Percentiles rank a stretch among this genome's conserved stretches.
Evolutionary conservation across 2,797 vertebrate genomes (phyloP).

Genomic region (Parotocinclus haroldoi): DNA sequence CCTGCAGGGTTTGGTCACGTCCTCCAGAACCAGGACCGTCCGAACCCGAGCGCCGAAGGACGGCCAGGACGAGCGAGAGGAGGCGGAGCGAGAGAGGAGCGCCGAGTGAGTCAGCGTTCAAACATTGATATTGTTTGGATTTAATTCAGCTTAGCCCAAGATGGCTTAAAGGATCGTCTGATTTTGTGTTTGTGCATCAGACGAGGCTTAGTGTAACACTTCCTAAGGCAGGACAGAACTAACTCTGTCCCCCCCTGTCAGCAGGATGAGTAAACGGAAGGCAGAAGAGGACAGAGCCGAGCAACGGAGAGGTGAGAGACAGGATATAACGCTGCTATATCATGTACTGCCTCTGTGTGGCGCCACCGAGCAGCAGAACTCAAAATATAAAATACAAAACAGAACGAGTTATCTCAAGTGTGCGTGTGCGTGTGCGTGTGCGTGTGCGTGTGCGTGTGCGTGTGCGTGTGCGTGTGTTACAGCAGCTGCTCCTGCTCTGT

Average conservation of each 20-base stretch:
- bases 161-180: too few species aligned
- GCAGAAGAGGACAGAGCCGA: conserved; percentile 26
- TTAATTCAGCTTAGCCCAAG: too few species aligned
- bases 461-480: background rate
- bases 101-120: conserved; percentile 5
- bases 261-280: conserved; percentile 17
- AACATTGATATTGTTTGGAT: background rate
- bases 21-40: conserved; percentile 28
- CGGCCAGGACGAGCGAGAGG: background rate
- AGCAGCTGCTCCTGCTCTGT: conserved; percentile 39
- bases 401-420: too few species aligned
- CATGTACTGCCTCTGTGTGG: too few species aligned
- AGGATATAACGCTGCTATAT: background rate
- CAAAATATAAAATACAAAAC: too few species aligned
- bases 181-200: too few species aligned
- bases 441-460: conserved; percentile 27
- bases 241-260: background rate
- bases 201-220: too few species aligned
- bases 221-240: too few species aligned
- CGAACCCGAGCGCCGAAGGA: background rate
- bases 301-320: conserved; percentile 17
- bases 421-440: conserved; percentile 17
- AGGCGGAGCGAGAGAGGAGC: background rate
- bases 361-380: too few species aligned
- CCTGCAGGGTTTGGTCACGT: conserved; percentile 63